Evolutionary conservation across 2,797 vertebrate species (phyloP).

Genomic region (Paramormyrops hopkinsi): DNA sequence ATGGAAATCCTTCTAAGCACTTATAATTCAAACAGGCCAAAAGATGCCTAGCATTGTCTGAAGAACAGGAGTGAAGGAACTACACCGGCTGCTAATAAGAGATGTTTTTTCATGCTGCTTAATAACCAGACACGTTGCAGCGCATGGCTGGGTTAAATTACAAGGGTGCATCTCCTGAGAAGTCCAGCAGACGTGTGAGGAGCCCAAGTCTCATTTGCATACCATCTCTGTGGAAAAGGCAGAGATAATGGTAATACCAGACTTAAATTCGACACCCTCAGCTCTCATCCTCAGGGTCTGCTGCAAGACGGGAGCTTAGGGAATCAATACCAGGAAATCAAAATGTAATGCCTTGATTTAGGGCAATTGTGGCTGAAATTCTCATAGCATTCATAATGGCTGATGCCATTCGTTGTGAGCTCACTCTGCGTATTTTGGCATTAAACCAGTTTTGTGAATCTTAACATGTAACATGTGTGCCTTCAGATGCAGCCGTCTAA

Average conservation of each 20-base stretch:
- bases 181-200: conserved; percentile 15
- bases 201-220: conserved; percentile 34
- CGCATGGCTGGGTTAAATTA: conserved; percentile 32
- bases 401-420: not conserved
- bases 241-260: conserved; percentile 36
- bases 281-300: conserved; percentile 17
- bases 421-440: not conserved
- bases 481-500: not conserved
- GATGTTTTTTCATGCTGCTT: conserved; percentile 10
- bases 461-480: not conserved
- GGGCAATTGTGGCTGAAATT: conserved; percentile 28
- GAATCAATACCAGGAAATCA: conserved; percentile 34
- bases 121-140: conserved; percentile 32
- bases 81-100: not conserved
- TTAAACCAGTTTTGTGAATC: not conserved
- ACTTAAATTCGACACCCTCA: conserved; percentile 40
- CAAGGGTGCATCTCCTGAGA: conserved; percentile 33
- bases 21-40: not conserved
- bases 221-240: conserved; percentile 37
- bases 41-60: not conserved
- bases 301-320: conserved; percentile 11
- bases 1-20: not conserved
- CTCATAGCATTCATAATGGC: not conserved
- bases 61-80: not conserved
- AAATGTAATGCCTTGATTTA: conserved; percentile 35